Evolutionary conservation across 2,113 vertebrate genomes (phyloP).

Genomic region (Phaethornis superciliosus): DNA sequence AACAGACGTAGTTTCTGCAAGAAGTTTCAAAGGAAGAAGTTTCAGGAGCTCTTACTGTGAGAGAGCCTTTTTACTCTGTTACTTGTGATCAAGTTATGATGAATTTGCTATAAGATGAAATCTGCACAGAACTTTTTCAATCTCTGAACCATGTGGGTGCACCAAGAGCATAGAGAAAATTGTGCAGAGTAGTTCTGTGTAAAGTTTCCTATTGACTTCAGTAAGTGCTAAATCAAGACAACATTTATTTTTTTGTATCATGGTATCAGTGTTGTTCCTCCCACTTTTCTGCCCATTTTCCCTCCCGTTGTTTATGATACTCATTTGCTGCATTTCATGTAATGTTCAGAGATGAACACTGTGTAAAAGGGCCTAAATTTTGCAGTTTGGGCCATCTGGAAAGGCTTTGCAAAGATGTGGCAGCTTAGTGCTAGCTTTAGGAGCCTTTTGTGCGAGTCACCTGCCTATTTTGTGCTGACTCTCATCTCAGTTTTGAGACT

Average conservation of each 20-base stretch:
- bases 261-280: background rate
- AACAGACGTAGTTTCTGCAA: background rate
- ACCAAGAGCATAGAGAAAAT: background rate
- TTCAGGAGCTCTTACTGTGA: background rate
- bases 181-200: accelerated
- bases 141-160: background rate
- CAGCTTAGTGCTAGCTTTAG: background rate
- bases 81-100: background rate
- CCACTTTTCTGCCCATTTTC: background rate
- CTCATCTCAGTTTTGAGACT: background rate
- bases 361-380: background rate
- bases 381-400: background rate
- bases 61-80: background rate
- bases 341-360: accelerated
- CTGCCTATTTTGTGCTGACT: background rate
- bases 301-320: accelerated
- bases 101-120: background rate
- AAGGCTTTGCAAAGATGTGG: background rate
- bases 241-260: background rate
- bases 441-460: background rate
- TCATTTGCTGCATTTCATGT: background rate
- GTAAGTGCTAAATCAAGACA: background rate
- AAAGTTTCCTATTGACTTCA: background rate
- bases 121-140: background rate
- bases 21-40: background rate